Conservation (phyloP, 2,797 vertebrate species). For the Eupleurogrammus muticus region DNA sequence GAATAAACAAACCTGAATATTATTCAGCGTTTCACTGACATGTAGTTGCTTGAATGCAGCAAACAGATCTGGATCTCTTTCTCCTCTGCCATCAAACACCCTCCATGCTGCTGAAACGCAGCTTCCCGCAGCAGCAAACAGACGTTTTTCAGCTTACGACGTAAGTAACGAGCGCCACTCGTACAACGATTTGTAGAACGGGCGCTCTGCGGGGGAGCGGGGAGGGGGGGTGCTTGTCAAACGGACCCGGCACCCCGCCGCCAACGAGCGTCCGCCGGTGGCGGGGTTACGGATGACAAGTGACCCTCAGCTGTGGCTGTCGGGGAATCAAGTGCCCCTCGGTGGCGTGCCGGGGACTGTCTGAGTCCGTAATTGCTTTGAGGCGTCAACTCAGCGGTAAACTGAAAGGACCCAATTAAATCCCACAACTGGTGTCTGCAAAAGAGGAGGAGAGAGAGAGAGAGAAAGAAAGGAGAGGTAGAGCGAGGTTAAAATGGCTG, state of each 20-base stretch:
- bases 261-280: conserved; percentile 19
- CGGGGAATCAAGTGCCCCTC: conserved; percentile 73
- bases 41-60: too few relatives aligned
- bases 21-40: too few relatives aligned
- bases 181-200: conserved; percentile 56
- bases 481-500: conserved; percentile 39
- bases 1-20: too few relatives aligned
- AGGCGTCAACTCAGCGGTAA: conserved; percentile 79
- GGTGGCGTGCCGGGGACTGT: conserved; percentile 52
- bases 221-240: too few relatives aligned
- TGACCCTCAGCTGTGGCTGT: conserved; percentile 71
- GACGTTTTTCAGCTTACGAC: conserved; percentile 17
- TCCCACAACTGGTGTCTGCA: conserved; percentile 61
- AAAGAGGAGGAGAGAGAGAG: conserved; percentile 28
- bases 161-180: conserved; percentile 42
- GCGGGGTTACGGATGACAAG: conserved; percentile 71
- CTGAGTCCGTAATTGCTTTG: conserved; percentile 83
- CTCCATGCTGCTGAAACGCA: background rate
- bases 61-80: background rate
- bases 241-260: conserved; percentile 64
- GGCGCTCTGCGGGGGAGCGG: conserved; percentile 41
- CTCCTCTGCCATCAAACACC: background rate
- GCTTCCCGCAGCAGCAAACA: conserved; percentile 10
- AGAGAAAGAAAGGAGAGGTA: too few relatives aligned
- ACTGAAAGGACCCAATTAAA: conserved; percentile 83